Percentiles rank a stretch among this genome's conserved stretches.
Evolutionary conservation across 2,888 invertebrate species (phyloP).

Genomic region (Sesia bembeciformis): DNA sequence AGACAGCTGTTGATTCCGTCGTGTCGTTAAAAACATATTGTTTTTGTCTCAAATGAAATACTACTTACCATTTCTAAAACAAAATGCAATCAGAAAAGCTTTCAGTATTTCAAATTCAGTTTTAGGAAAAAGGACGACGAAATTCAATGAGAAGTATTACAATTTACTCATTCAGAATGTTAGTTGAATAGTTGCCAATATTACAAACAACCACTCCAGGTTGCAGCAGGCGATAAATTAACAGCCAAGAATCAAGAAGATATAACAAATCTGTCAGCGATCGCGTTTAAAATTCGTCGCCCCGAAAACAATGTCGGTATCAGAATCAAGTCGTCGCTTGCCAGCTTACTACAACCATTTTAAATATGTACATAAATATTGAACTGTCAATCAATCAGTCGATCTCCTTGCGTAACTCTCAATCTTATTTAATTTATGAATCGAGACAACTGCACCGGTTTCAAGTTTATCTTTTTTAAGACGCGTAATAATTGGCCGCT

Average conservation of each 20-base stretch:
- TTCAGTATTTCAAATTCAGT: too few species aligned
- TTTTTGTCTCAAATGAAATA: background rate
- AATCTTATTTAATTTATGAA: conserved; percentile 45
- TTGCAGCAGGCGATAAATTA: background rate
- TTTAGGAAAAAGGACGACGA: too few species aligned
- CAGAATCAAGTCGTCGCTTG: conserved; percentile 20
- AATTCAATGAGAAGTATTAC: too few species aligned
- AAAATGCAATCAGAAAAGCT: too few species aligned
- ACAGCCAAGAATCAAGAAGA: background rate
- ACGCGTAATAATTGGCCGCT: conserved; percentile 24
- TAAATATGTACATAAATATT: conserved; percentile 38
- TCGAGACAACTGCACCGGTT: conserved; percentile 25
- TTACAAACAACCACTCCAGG: background rate
- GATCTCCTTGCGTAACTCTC: conserved; percentile 42
- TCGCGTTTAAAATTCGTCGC: conserved; percentile 30
- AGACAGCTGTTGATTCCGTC: background rate
- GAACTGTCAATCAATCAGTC: conserved; percentile 51
- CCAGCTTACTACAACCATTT: conserved; percentile 45
- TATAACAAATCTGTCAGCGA: background rate
- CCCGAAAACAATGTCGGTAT: conserved; percentile 36
- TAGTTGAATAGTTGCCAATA: background rate
- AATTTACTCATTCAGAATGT: too few species aligned
- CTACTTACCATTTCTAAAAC: too few species aligned
- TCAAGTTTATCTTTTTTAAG: conserved; percentile 24
- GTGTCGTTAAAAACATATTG: background rate